Percentiles rank a stretch among this genome's conserved stretches.
Conservation (phyloP, 2,888 invertebrate genomes). For the Drosophila macrospina region DNA sequence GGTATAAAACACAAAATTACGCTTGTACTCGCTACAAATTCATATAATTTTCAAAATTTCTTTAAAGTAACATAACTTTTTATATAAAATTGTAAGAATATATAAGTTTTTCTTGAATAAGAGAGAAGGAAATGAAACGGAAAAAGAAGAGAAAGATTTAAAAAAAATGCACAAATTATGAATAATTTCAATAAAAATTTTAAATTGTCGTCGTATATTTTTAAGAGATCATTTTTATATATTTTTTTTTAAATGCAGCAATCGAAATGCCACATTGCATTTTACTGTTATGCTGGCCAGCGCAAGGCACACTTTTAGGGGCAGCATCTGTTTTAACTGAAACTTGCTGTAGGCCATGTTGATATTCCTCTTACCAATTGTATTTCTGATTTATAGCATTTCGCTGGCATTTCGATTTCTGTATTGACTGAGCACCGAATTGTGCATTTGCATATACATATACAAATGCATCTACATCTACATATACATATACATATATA, state of each 20-base stretch:
- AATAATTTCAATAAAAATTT: too few relatives aligned
- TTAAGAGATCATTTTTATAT: neutral
- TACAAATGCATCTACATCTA: too few relatives aligned
- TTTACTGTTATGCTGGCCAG: neutral
- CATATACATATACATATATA: neutral
- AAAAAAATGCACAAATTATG: too few relatives aligned
- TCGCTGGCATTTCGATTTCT: conserved; percentile 39
- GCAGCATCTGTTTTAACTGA: conserved; percentile 43
- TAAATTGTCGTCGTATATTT: neutral
- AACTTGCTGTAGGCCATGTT: conserved; percentile 19
- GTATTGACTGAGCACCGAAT: conserved; percentile 46
- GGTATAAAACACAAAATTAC: too few relatives aligned
- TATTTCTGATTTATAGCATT: conserved; percentile 45
- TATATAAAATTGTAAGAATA: too few relatives aligned
- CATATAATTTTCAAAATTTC: too few relatives aligned
- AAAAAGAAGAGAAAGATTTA: too few relatives aligned
- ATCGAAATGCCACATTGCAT: neutral
- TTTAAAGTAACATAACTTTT: too few relatives aligned
- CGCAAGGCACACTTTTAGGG: conserved; percentile 42
- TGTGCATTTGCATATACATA: conserved; percentile 21
- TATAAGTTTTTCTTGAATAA: too few relatives aligned
- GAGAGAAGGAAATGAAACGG: too few relatives aligned
- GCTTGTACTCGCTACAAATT: too few relatives aligned
- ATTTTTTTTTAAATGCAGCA: conserved; percentile 7
- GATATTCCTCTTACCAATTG: conserved; percentile 20